Conservation (phyloP, 2,888 invertebrate species). For the Chymomyza caudatula region DNA sequence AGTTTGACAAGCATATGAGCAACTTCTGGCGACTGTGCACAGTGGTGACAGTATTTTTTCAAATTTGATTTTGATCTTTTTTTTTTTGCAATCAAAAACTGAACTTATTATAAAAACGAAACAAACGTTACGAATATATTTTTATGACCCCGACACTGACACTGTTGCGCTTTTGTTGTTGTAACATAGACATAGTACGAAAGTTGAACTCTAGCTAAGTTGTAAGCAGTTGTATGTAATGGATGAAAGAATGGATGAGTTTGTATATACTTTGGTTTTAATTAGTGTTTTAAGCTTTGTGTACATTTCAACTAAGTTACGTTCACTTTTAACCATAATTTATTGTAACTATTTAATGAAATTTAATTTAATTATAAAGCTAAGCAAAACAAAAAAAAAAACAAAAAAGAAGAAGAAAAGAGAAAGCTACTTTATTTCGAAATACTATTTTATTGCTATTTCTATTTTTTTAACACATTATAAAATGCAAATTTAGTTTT, state of each 20-base stretch:
- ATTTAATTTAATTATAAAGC: conserved; percentile 42
- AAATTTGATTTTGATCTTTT: conserved; percentile 32
- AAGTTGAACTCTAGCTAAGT: not conserved
- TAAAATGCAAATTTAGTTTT: conserved; percentile 49
- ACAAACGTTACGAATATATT: not conserved
- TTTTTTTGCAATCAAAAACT: conserved; percentile 23
- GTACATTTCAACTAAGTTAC: conserved; percentile 64
- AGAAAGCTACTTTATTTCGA: conserved; percentile 55
- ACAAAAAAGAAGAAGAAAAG: conserved; percentile 25
- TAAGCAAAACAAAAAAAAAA: conserved; percentile 30
- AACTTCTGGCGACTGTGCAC: conserved; percentile 49
- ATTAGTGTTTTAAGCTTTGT: conserved; percentile 56
- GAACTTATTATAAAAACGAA: conserved; percentile 39
- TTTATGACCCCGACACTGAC: conserved; percentile 60
- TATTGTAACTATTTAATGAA: conserved; percentile 57
- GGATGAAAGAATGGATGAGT: conserved; percentile 5
- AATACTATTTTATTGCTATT: conserved; percentile 51
- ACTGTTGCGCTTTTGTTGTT: conserved; percentile 71
- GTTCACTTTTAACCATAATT: conserved; percentile 53
- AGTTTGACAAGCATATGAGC: not conserved
- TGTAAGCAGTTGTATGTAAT: conserved; percentile 1
- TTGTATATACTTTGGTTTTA: conserved; percentile 35
- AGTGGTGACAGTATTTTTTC: conserved; percentile 55
- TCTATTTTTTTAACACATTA: conserved; percentile 14
- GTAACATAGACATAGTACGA: conserved; percentile 54